These are phyloP conservation scores for Zenarchopterus dispar DNA, from an alignment of 2,797 vertebrate species.

Conservation along the genomic window DNA sequence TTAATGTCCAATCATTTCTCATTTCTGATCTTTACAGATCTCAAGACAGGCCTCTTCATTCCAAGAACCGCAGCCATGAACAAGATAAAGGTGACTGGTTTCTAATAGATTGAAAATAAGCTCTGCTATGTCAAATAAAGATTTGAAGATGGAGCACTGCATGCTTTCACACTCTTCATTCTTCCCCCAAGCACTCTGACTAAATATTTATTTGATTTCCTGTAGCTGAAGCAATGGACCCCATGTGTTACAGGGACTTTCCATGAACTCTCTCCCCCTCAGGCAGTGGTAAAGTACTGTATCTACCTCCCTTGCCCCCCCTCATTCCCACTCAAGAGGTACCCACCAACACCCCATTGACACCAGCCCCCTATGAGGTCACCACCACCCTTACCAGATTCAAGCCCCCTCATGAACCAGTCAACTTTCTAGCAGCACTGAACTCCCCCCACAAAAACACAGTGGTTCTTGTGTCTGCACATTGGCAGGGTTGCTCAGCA, in stretches of 20 bases:
- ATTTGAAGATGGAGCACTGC: slow-evolving; percentile 16
- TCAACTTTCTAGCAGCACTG: slow-evolving; percentile 38
- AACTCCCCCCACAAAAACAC: slow-evolving; percentile 57
- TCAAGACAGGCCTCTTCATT: slow-evolving; percentile 22
- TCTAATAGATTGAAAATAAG: slow-evolving; percentile 24
- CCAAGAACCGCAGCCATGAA: slow-evolving; percentile 22
- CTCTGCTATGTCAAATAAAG: slow-evolving; percentile 41
- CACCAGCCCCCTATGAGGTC: slow-evolving; percentile 76
- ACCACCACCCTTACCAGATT: slow-evolving; percentile 69
- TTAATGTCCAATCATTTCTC: not conserved
- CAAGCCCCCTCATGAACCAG: slow-evolving; percentile 61
- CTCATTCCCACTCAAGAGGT: slow-evolving; percentile 47
- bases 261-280: slow-evolving; percentile 60
- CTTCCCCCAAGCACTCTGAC: slow-evolving; percentile 34
- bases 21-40: slow-evolving; percentile 11
- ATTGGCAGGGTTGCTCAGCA: slow-evolving; percentile 64
- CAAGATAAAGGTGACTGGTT: slow-evolving; percentile 42
- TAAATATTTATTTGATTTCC: slow-evolving; percentile 75
- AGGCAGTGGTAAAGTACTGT: slow-evolving; percentile 44
- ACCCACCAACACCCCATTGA: slow-evolving; percentile 49
- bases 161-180: slow-evolving; percentile 39
- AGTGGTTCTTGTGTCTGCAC: slow-evolving; percentile 67
- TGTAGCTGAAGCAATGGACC: slow-evolving; percentile 72
- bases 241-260: slow-evolving; percentile 80
- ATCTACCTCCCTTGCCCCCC: slow-evolving; percentile 56